These are phyloP conservation scores for Cossypha polioptera DNA, from an alignment of 2,797 vertebrate species.

Conservation along the genomic window DNA sequence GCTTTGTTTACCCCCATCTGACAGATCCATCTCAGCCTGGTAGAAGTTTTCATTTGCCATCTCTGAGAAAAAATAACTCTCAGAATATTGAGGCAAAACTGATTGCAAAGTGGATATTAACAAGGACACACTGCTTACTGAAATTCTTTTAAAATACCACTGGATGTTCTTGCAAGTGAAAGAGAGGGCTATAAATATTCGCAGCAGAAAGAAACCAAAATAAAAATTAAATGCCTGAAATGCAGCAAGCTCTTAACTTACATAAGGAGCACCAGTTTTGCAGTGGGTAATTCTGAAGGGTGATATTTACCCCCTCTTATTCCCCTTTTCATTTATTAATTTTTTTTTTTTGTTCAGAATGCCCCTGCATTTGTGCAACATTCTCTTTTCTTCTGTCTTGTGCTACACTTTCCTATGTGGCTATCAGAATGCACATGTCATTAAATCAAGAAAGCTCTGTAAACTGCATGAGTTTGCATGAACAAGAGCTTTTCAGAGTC, in stretches of 20 bases:
- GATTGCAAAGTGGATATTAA: slow-evolving; percentile 32
- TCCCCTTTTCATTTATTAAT: background rate
- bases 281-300: background rate
- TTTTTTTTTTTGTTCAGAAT: background rate
- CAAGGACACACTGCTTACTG: slow-evolving; percentile 29
- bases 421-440: background rate
- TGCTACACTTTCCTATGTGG: background rate
- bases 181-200: slow-evolving; percentile 55
- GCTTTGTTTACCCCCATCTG: background rate
- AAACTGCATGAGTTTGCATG: background rate
- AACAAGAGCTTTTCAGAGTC: background rate
- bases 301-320: background rate
- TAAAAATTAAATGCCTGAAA: slow-evolving; percentile 39
- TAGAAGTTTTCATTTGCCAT: background rate
- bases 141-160: slow-evolving; percentile 48
- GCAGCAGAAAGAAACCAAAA: slow-evolving; percentile 28
- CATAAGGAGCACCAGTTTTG: background rate
- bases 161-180: slow-evolving; percentile 47
- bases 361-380: background rate
- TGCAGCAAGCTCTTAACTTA: background rate
- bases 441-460: background rate
- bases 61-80: slow-evolving; percentile 11
- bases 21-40: background rate
- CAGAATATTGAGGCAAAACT: background rate
- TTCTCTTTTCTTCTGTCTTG: background rate